These are phyloP conservation scores for Ariolimax columbianus DNA, from an alignment of 2,888 invertebrate genomes.

Conservation along the genomic window DNA sequence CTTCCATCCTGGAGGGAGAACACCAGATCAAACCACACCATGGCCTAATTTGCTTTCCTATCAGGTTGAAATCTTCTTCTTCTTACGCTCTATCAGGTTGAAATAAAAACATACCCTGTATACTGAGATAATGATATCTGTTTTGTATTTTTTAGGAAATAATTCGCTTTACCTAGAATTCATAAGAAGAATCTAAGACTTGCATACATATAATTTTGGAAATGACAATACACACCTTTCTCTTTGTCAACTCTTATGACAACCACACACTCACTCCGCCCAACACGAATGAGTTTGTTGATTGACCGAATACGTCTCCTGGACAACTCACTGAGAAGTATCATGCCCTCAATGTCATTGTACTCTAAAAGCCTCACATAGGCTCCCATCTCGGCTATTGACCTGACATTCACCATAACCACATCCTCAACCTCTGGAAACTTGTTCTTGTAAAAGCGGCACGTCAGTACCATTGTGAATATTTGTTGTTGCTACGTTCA, in stretches of 20 bases:
- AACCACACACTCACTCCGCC: conserved; percentile 98
- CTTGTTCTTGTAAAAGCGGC: conserved; percentile 95
- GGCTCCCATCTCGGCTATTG: conserved; percentile 99
- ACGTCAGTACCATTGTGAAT: conserved; percentile 73
- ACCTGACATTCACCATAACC: conserved; percentile 97
- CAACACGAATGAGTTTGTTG: conserved; percentile 98
- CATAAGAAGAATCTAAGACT: too few species aligned
- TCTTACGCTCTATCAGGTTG: too few species aligned
- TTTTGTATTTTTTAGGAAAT: too few species aligned
- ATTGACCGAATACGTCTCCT: conserved; percentile 98
- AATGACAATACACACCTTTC: conserved; percentile 85
- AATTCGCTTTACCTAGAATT: too few species aligned
- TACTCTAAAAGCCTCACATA: conserved; percentile 98
- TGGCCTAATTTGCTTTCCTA: too few species aligned
- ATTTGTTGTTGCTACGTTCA: not conserved
- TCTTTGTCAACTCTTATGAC: conserved; percentile 99
- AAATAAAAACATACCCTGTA: too few species aligned
- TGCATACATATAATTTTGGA: not conserved
- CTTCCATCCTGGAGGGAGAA: too few species aligned
- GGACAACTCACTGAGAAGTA: conserved; percentile 97
- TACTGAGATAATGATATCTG: too few species aligned
- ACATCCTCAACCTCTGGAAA: conserved; percentile 99
- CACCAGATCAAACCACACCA: too few species aligned
- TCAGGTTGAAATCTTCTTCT: too few species aligned
- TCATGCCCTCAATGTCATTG: conserved; percentile 99